Percentiles rank a stretch among this genome's conserved stretches.
Conservation (phyloP, 2,113 vertebrate genomes). For the Rhinoptilus africanus region DNA sequence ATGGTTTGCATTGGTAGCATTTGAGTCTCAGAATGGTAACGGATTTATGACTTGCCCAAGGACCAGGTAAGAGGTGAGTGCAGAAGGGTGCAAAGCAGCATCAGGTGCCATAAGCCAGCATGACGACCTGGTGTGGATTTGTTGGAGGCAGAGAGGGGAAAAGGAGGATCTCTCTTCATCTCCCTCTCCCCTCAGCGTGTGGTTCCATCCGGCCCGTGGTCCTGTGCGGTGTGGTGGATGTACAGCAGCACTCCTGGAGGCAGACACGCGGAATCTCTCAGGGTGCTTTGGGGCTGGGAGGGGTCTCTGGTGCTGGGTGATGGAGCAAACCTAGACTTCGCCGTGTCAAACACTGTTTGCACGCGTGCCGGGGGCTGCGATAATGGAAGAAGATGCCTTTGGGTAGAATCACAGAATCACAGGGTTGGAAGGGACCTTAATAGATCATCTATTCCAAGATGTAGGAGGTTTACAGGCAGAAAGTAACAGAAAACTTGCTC, state of each 20-base stretch:
- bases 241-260: neutral
- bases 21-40: neutral
- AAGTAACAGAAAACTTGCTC: neutral
- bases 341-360: neutral
- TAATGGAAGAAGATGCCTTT: neutral
- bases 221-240: fast-evolving
- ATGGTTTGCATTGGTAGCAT: neutral
- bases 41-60: neutral
- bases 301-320: neutral
- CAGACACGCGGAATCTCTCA: fast-evolving
- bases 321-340: fast-evolving
- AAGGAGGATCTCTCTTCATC: neutral
- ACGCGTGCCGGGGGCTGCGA: neutral
- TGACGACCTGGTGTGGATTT: neutral
- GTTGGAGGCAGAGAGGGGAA: neutral
- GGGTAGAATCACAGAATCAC: no score
- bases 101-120: neutral
- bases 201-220: neutral
- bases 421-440: no score
- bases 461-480: neutral
- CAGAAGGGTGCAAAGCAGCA: neutral
- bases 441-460: no score
- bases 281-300: neutral
- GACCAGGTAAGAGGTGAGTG: neutral
- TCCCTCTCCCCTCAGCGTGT: neutral